phyloP scores from a whole-genome alignment of 30 jellyfish, hydroid and myxozoan genomes.

The Pseudorhiza aurosa region DNA sequence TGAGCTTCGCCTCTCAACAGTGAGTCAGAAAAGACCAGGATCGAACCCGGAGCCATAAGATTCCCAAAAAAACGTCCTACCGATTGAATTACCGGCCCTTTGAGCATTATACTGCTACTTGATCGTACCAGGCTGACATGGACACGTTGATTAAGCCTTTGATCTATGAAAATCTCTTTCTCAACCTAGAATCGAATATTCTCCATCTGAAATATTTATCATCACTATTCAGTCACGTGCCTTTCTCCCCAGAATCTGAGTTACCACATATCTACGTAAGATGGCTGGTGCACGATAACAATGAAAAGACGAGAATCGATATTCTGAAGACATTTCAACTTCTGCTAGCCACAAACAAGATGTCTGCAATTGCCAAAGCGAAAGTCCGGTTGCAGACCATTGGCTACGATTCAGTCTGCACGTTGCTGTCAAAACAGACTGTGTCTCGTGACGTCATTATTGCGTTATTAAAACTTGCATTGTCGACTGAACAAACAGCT shows the following conservation, averaged over 20 bases:
- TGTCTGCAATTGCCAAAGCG: slow-evolving; percentile 41
- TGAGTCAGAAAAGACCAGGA: too few species aligned
- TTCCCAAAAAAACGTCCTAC: too few species aligned
- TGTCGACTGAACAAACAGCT: slow-evolving; percentile 60
- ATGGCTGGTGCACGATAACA: slow-evolving; percentile 86
- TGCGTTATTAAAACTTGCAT: slow-evolving; percentile 69
- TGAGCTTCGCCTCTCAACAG: too few species aligned
- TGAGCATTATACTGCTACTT: too few species aligned
- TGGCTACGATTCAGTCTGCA: slow-evolving; percentile 82
- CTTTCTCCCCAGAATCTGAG: slow-evolving; percentile 54
- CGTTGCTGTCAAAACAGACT: slow-evolving; percentile 82
- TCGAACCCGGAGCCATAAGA: too few species aligned
- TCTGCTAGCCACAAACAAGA: slow-evolving; percentile 39
- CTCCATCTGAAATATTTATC: too few species aligned
- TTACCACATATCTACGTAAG: slow-evolving; percentile 46
- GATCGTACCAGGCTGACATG: too few species aligned
- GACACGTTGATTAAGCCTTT: too few species aligned
- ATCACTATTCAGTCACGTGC: too few species aligned
- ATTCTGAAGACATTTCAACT: slow-evolving; percentile 39
- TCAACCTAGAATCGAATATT: too few species aligned
- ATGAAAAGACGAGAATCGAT: slow-evolving; percentile 47
- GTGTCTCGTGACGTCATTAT: slow-evolving; percentile 69
- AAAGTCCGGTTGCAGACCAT: slow-evolving; percentile 54
- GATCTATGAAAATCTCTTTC: too few species aligned
- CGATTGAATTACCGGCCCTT: too few species aligned